Evolutionary conservation across 2,888 invertebrate species (phyloP).

Genomic region (Diarsia dahlii): DNA sequence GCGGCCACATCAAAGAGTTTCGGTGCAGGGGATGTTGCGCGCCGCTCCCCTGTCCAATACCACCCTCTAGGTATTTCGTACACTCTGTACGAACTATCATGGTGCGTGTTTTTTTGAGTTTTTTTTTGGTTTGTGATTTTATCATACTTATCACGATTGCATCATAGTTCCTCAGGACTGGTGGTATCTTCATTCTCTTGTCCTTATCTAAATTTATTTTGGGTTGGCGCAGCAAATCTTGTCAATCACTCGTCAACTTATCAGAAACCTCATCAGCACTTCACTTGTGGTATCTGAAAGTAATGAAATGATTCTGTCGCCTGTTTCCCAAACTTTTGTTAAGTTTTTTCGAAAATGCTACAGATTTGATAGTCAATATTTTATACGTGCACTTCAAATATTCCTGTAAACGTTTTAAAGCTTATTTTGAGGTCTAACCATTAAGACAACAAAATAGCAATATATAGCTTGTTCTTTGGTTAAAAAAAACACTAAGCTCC

Average conservation of each 20-base stretch:
- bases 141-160: neutral
- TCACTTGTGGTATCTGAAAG: neutral
- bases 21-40: conserved; percentile 63
- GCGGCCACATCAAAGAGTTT: conserved; percentile 89
- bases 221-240: too few species aligned
- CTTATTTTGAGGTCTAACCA: neutral
- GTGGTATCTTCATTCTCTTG: too few species aligned
- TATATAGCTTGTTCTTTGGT: neutral
- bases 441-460: neutral
- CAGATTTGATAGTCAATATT: neutral
- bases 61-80: conserved; percentile 67
- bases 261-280: too few species aligned
- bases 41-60: conserved; percentile 74
- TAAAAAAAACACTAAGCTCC: neutral
- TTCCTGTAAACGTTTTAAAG: neutral
- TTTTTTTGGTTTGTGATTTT: too few species aligned
- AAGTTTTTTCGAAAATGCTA: neutral
- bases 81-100: conserved; percentile 56
- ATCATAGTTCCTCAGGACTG: too few species aligned
- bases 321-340: neutral
- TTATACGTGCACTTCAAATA: neutral
- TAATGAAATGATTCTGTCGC: neutral
- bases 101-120: too few species aligned
- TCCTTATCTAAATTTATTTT: too few species aligned
- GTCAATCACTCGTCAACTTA: too few species aligned